Base-by-base conservation (phyloP, 2,888 invertebrate species). In the Calameuta idolon region DNA sequence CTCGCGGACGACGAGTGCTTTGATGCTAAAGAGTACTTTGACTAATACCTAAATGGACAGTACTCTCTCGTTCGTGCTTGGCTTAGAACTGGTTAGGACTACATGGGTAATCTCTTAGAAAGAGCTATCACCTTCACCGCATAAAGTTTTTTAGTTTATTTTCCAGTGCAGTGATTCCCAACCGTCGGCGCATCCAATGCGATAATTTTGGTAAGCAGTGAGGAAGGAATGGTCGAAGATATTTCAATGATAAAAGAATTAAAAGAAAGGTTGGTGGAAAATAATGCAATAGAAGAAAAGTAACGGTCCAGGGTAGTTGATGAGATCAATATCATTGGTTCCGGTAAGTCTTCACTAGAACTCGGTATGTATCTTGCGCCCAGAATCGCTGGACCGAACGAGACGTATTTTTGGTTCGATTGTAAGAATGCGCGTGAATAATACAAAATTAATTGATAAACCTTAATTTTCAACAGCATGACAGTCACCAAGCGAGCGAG, bases 391-490 rank as follows among this genome's bases (percentile, higher is more conserved):
- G 31, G 71, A 71, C 31, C 33, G 11, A 11, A 71, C 33, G 12
- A 15, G 71, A 71, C 71, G 3, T 3, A n/a, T n/a, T n/a, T n/a
- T 15, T 30, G 12, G 71, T 15, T 15, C 40, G 15, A 40, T 40
- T 40, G 15, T 40, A 15, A 40, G 40, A 40, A 15, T 71, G 5
- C 15, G 31, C 71, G 71, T n/a, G 12, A 33, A 71, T 2, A 2
- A 71, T 12, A 73, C 86, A 88, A 88, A 86, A 83, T 83, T 79
- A 77, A 76, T 78, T 81, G 78, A 78, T 83, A 88, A 88, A 89
- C 87, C 89, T 88, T 87, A 87, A 85, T 89, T 88, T 87, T 85
- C 86, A 86, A 87, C 89, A 84, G 86, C 83, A 83, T 85, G 85
- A 87, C 87, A 84, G 85, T 84, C 77, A 75, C 75, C 76, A 78